A percentile compares a stretch with the other conserved stretches of the same genome.
phyloP scores from a whole-genome alignment of 2,113 vertebrate genomes.

The Craseonycteris thonglongyai region DNA sequence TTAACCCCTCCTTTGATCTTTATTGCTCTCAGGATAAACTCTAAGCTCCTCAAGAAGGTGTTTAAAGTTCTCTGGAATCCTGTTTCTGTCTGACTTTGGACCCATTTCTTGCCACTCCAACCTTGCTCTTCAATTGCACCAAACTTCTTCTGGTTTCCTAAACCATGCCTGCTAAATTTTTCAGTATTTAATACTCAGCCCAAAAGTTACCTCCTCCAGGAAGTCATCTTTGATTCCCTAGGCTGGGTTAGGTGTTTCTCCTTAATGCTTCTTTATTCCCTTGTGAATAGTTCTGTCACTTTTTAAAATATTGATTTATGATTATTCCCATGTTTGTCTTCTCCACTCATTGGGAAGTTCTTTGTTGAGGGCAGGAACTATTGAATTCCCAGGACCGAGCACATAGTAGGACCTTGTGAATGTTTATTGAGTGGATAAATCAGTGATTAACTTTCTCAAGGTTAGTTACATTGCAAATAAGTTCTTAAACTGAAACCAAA shows the following conservation, averaged over 20 bases:
- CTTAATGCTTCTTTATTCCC: not conserved
- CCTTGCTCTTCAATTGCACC: not conserved
- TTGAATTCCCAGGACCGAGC: not conserved
- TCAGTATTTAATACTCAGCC: not conserved
- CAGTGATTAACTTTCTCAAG: not conserved
- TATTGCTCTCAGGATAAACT: not conserved
- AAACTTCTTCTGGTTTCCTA: not conserved
- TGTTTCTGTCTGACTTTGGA: not conserved
- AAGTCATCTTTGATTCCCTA: not conserved
- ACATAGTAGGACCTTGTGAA: not conserved
- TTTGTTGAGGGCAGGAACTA: not conserved
- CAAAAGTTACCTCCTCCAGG: not conserved
- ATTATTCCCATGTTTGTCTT: not conserved
- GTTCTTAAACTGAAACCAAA: slow-evolving; percentile 22
- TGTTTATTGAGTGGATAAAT: slow-evolving; percentile 18
- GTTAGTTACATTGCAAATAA: not conserved
- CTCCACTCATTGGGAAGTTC: not conserved
- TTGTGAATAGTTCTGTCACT: not conserved
- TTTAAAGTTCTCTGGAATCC: not conserved
- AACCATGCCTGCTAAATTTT: not conserved
- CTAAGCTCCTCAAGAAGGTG: not conserved
- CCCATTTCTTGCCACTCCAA: not conserved
- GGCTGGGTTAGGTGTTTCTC: not conserved
- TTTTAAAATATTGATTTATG: not conserved
- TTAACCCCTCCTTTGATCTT: not conserved